phyloP scores from a whole-genome alignment of 1,140 invertebrate species.

The Elysia chlorotica region DNA sequence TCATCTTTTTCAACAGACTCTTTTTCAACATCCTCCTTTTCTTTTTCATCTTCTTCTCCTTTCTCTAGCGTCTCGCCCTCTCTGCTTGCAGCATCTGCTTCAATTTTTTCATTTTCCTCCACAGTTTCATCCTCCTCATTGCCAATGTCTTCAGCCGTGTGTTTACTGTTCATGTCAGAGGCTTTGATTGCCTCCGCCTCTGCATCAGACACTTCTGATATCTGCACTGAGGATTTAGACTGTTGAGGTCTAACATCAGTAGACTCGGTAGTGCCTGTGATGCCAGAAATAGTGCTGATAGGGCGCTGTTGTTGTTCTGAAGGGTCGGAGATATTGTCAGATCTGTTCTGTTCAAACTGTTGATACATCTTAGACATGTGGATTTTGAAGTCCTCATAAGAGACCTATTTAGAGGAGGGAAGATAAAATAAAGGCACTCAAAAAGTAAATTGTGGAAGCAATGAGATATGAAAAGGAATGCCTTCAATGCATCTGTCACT shows the following conservation, averaged over 20 bases:
- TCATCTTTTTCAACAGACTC: too few relatives aligned
- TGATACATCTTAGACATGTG: slow-evolving; percentile 81
- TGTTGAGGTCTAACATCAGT: slow-evolving; percentile 30
- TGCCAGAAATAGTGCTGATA: slow-evolving; percentile 92
- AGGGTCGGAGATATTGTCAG: slow-evolving; percentile 93
- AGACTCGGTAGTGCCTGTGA: slow-evolving; percentile 32
- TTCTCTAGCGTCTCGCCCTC: slow-evolving; percentile 9
- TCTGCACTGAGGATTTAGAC: slow-evolving; percentile 46
- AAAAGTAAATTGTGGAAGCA: too few relatives aligned
- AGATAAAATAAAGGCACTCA: not conserved
- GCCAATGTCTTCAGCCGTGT: slow-evolving; percentile 1
- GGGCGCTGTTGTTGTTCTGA: slow-evolving; percentile 87
- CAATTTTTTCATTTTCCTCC: not conserved
- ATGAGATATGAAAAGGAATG: too few relatives aligned
- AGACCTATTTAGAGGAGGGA: slow-evolving; percentile 38
- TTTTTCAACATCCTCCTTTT: slow-evolving; percentile 13
- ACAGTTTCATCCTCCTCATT: not conserved
- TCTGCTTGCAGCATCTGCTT: not conserved
- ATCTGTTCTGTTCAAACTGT: slow-evolving; percentile 90
- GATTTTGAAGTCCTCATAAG: slow-evolving; percentile 88
- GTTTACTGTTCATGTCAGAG: not conserved
- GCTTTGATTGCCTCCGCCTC: slow-evolving; percentile 24
- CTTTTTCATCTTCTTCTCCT: slow-evolving; percentile 6
- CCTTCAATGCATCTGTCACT: too few relatives aligned
- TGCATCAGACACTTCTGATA: slow-evolving; percentile 46